phyloP scores from a whole-genome alignment of 2,797 vertebrate genomes.

The Catamblyrhynchus diadema region DNA sequence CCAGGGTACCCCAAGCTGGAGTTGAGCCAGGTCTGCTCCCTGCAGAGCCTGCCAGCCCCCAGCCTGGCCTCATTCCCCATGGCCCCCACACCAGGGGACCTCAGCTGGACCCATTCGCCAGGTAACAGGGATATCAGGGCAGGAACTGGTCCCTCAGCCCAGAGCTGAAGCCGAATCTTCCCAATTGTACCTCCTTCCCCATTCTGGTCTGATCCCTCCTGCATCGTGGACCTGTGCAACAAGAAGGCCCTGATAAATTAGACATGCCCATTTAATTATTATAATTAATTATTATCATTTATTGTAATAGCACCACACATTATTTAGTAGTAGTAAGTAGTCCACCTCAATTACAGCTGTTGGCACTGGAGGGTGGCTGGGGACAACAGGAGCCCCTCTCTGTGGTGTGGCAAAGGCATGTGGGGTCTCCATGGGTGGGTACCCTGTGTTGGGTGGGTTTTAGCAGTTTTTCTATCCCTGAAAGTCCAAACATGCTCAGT shows the following conservation, averaged over 20 bases:
- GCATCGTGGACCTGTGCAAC: neutral
- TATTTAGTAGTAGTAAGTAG: neutral
- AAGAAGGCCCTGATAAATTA: neutral
- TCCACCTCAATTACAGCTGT: accelerated
- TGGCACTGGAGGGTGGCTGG: neutral
- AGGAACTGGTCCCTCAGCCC: accelerated
- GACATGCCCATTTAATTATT: neutral
- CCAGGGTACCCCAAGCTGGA: slow-evolving; percentile 35
- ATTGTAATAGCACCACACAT: neutral
- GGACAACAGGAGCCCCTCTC: neutral
- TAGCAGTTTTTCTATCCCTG: neutral
- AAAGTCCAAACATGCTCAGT: neutral
- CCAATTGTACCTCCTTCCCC: accelerated
- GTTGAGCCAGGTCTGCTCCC: neutral
- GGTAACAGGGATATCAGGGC: slow-evolving; percentile 56
- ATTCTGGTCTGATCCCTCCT: neutral
- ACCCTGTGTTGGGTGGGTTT: neutral
- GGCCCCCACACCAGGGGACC: slow-evolving; percentile 63
- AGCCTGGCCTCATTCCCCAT: slow-evolving; percentile 77
- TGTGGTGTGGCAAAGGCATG: neutral
- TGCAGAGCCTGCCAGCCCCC: slow-evolving; percentile 55
- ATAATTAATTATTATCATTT: neutral
- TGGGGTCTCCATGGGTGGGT: neutral
- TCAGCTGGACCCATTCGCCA: slow-evolving; percentile 75
- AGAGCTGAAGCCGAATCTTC: accelerated